Evolutionary conservation across 2,888 invertebrate species (phyloP).

Genomic region (Taphrorychus bicolor): DNA sequence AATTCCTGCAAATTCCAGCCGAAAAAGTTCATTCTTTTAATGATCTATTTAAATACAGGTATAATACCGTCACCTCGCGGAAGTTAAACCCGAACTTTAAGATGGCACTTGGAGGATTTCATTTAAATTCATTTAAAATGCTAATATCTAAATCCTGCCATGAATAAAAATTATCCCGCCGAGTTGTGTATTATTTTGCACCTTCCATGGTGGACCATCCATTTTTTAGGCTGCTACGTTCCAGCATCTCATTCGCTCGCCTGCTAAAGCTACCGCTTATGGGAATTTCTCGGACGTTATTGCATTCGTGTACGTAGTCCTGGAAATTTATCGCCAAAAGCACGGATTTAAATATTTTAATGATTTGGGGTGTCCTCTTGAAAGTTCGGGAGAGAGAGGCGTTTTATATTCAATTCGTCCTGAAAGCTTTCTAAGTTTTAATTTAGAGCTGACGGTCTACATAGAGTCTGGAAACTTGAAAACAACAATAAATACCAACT

Average conservation of each 20-base stretch:
- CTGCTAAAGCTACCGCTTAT: neutral
- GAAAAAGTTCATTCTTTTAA: slow-evolving; percentile 37
- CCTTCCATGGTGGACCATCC: neutral
- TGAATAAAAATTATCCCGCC: slow-evolving; percentile 52
- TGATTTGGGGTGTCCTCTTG: slow-evolving; percentile 16
- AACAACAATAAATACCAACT: slow-evolving; percentile 7
- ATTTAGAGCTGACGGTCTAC: neutral
- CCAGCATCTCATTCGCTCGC: neutral
- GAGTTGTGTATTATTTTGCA: slow-evolving; percentile 42
- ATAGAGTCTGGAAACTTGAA: neutral
- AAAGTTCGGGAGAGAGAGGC: neutral
- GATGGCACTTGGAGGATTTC: slow-evolving; percentile 49
- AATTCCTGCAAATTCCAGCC: slow-evolving; percentile 19
- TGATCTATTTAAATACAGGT: slow-evolving; percentile 42
- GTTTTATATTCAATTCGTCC: neutral
- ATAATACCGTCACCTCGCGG: slow-evolving; percentile 40
- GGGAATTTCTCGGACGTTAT: neutral
- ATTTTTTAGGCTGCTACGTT: too few species aligned
- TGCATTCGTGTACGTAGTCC: slow-evolving; percentile 13
- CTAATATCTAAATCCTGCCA: slow-evolving; percentile 51
- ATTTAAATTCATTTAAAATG: slow-evolving; percentile 56
- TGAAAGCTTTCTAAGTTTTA: neutral
- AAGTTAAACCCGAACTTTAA: slow-evolving; percentile 40
- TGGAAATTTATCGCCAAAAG: slow-evolving; percentile 5
- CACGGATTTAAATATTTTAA: slow-evolving; percentile 33